A percentile compares a stretch with the other conserved stretches of the same genome.
Evolutionary conservation across 2,888 invertebrate genomes (phyloP).

Genomic region (Leistus spinibarbis): DNA sequence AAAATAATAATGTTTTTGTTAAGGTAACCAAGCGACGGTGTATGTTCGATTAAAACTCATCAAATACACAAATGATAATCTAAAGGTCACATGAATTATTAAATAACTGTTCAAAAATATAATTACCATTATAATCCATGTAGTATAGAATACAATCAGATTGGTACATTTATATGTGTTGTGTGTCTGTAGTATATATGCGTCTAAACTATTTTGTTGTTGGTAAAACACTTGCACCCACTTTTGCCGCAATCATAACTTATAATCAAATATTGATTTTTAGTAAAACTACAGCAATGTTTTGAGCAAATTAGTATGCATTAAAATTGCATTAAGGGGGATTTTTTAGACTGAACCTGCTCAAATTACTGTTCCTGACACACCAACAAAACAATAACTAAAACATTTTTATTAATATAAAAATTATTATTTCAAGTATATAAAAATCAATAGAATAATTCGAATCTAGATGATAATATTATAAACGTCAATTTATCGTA

Average conservation of each 20-base stretch:
- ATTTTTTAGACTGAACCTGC: not conserved
- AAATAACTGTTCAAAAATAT: not conserved
- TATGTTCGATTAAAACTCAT: not conserved
- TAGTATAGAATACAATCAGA: not conserved
- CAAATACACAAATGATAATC: not conserved
- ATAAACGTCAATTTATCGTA: too few species aligned
- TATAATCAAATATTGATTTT: not conserved
- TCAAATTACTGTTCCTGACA: too few species aligned
- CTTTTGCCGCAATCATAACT: not conserved
- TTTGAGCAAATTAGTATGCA: not conserved
- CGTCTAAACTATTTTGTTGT: not conserved
- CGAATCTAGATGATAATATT: too few species aligned
- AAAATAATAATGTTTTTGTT: not conserved
- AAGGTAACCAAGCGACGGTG: not conserved
- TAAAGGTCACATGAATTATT: not conserved
- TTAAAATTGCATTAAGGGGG: not conserved
- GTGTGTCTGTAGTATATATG: not conserved
- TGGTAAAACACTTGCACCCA: not conserved
- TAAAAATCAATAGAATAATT: too few species aligned
- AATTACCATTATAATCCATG: not conserved
- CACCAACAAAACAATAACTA: too few species aligned
- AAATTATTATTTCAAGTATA: too few species aligned
- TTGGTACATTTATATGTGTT: not conserved
- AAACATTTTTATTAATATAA: too few species aligned
- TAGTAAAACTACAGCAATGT: not conserved